Conservation (phyloP, 2,797 vertebrate species). For the Crocodylus rhombifer region DNA sequence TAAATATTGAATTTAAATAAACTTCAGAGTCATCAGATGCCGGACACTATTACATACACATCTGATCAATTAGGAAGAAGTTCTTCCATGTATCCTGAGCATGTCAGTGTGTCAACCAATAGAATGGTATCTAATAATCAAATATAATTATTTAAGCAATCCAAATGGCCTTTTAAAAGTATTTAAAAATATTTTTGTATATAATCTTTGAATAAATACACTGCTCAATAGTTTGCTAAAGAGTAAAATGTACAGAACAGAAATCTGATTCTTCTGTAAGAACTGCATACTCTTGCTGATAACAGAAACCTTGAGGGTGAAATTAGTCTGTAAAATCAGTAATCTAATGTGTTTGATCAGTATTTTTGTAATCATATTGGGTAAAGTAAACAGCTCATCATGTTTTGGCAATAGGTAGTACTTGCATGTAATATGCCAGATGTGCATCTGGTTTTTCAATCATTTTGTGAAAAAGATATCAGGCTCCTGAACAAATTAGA, state of each 20-base stretch:
- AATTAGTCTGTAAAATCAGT: background rate
- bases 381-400: background rate
- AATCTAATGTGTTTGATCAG: background rate
- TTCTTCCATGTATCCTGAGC: background rate
- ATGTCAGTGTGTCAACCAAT: background rate
- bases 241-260: background rate
- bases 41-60: background rate
- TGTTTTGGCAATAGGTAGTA: background rate
- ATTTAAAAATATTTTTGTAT: background rate
- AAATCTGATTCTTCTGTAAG: background rate
- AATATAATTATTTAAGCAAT: background rate
- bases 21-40: background rate
- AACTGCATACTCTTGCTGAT: background rate
- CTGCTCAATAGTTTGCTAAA: background rate
- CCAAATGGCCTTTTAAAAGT: background rate
- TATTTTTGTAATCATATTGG: background rate
- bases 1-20: too few relatives aligned
- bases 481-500: background rate
- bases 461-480: background rate
- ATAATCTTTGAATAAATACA: background rate
- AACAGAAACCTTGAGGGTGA: background rate
- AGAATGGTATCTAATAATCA: background rate
- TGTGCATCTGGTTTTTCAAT: background rate
- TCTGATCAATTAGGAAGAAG: background rate
- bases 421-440: background rate